A percentile compares a stretch with the other conserved stretches of the same genome.
These are phyloP conservation scores for Actinia tenebrosa DNA, from an alignment of 64 coral and sea anemone genomes.

Conservation along the genomic window DNA sequence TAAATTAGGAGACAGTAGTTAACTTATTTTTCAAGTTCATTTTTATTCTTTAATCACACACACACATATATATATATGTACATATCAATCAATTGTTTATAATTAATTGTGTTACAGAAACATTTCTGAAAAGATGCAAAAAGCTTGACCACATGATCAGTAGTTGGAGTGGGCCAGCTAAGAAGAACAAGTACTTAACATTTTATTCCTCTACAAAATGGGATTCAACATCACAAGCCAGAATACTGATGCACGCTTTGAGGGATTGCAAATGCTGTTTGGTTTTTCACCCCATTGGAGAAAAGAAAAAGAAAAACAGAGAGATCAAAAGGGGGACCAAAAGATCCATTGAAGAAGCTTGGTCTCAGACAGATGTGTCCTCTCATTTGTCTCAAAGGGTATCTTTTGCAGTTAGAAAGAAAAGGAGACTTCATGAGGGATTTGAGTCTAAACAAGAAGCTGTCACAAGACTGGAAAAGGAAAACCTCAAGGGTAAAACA, in stretches of 20 bases:
- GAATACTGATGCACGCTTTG: neutral
- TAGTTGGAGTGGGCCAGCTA: neutral
- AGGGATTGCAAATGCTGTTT: slow-evolving; percentile 1
- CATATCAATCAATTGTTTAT: neutral
- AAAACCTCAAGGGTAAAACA: neutral
- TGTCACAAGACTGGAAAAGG: neutral
- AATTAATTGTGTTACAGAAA: neutral
- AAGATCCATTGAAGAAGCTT: neutral
- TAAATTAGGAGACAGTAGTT: neutral
- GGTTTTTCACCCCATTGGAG: neutral
- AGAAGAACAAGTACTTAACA: neutral
- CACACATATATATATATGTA: neutral
- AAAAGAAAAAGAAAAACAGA: slow-evolving; percentile 18
- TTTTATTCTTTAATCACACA: too few species aligned
- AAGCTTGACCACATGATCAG: neutral
- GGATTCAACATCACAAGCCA: neutral
- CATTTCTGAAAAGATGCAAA: neutral
- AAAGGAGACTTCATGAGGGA: neutral
- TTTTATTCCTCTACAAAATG: neutral
- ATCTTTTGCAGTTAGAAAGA: neutral
- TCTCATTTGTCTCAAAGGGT: neutral
- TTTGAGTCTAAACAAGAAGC: neutral
- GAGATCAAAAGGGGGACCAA: neutral
- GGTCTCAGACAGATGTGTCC: neutral
- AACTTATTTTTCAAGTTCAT: neutral